phyloP scores from a whole-genome alignment of 2,888 invertebrate genomes.

The Chloromyia formosa region DNA sequence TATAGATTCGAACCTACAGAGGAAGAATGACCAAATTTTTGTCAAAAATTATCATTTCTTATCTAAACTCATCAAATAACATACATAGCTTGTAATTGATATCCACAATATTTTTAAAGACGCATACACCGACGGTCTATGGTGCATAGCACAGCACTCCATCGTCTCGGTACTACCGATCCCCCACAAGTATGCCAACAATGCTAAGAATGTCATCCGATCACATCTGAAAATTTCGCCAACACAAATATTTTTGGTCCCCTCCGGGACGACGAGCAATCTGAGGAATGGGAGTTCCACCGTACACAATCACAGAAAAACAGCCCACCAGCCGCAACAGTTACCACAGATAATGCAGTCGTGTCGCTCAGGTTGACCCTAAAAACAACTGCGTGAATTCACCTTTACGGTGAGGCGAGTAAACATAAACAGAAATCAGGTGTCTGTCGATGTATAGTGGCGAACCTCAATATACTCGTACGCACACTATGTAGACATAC shows the following conservation, averaged over 20 bases:
- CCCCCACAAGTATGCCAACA: constrained; percentile 7
- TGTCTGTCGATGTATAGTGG: constrained; percentile 34
- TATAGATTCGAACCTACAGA: too few species aligned
- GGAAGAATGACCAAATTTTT: too few species aligned
- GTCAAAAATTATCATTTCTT: too few species aligned
- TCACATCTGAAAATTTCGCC: constrained; percentile 29
- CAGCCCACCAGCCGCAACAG: too few species aligned
- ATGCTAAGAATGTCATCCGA: constrained; percentile 1
- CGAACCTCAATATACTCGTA: background rate
- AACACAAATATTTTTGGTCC: constrained; percentile 7
- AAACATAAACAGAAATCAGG: constrained; percentile 44
- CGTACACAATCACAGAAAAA: background rate
- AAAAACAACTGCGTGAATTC: constrained; percentile 19
- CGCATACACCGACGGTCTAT: too few species aligned
- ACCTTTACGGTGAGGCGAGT: constrained; percentile 21
- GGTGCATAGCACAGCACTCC: too few species aligned
- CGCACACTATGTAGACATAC: background rate
- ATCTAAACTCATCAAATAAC: too few species aligned
- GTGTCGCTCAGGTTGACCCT: constrained; percentile 17
- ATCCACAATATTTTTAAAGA: too few species aligned
- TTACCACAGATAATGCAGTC: constrained; percentile 22
- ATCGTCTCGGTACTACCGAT: too few species aligned
- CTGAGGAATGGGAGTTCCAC: background rate
- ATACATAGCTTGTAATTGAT: too few species aligned
- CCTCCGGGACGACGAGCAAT: background rate